Conservation (phyloP, 1,140 invertebrate genomes). For the Drosophila rufa region DNA sequence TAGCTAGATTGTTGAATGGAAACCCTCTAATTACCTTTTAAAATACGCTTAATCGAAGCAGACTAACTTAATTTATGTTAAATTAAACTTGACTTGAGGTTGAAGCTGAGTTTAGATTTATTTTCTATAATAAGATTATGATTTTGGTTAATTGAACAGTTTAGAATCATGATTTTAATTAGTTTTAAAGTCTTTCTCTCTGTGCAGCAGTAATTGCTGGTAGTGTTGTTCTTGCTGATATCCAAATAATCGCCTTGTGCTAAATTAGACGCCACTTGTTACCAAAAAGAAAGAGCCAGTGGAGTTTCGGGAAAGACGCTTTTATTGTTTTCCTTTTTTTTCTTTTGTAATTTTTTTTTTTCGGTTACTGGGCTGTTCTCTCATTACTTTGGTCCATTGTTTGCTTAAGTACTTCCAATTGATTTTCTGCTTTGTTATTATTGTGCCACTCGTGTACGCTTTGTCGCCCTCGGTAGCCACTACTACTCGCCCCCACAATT, state of each 20-base stretch:
- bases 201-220: constrained; percentile 29
- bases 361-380: constrained; percentile 29
- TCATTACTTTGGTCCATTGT: constrained; percentile 69
- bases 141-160: neutral
- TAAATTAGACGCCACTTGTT: constrained; percentile 76
- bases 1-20: neutral
- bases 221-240: constrained; percentile 42
- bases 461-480: constrained; percentile 59
- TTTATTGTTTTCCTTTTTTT: constrained; percentile 38
- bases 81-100: neutral
- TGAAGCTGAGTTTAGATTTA: neutral
- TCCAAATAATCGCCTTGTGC: constrained; percentile 72
- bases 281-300: constrained; percentile 1
- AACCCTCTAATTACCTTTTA: neutral
- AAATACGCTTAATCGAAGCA: neutral
- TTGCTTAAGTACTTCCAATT: constrained; percentile 81
- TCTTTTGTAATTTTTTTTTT: constrained; percentile 3
- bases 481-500: constrained; percentile 51
- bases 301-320: constrained; percentile 29
- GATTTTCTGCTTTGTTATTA: constrained; percentile 77
- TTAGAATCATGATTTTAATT: neutral
- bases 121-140: neutral
- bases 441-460: constrained; percentile 75
- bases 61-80: neutral
- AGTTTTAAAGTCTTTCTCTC: neutral